Base-by-base conservation (phyloP, 1,140 invertebrate genomes). In the Papilio xuthus region DNA sequence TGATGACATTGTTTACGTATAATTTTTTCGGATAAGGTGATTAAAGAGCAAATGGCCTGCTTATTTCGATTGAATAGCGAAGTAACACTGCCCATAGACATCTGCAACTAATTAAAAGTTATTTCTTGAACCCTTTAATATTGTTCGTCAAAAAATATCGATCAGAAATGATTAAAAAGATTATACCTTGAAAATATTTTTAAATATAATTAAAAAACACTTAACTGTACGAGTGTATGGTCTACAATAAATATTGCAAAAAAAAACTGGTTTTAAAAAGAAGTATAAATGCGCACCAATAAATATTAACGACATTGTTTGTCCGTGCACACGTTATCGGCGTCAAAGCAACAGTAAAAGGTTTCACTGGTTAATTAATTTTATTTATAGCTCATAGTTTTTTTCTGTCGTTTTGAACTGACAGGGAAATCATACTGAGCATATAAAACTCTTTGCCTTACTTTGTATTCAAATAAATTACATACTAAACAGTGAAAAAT, bases 241-340 rank as follows among this genome's bases (percentile, higher is more conserved):
- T 60, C 56, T 28, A 13, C 13, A 60, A 6, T 60, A 53, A 53
- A 53, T 53, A 26, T 28, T n/a, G n/a, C 56, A 60, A 23, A 60
- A 56, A 44, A 60, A 60, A 67, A 63, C 23, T 26, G 4, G 26
- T 28, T 67, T 26, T 63, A 26, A 63, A 67, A 60, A 67, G 12
- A 28, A 67, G 28, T 28, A 67, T 18, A 28, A 18, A 32, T 20
- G 13, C 3, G 4, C 13, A 28, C 26, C 26, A 32, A 28, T 67
- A 67, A 67, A 67, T 67, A 67, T 67, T 28, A 18, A 67, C 32
- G 28, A 67, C 60, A 67, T 67, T 67, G 60, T 67, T 28, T 67
- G 60, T 67, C 26, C 26, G 60, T 67, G 26, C 56, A 67, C 60
- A 67, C 60, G 60, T 67, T 67, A 67, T 67, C 60, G 60, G 60